Percentiles rank a stretch among this genome's conserved stretches.
Evolutionary conservation across 2,113 vertebrate species (phyloP).

Genomic region (Porphyrio hochstetteri): DNA sequence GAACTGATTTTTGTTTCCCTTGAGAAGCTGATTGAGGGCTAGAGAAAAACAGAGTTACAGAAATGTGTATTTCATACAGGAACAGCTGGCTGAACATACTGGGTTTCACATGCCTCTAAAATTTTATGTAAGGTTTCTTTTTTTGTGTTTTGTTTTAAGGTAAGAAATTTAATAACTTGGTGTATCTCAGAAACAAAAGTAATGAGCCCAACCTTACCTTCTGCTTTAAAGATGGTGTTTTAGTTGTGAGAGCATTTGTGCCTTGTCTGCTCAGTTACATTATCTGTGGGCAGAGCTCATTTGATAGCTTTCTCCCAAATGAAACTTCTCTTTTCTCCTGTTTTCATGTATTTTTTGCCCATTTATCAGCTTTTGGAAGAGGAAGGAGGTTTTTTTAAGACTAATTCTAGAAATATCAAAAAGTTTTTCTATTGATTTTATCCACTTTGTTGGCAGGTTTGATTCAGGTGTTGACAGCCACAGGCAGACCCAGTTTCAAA

Average conservation of each 20-base stretch:
- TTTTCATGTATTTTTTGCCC: neutral
- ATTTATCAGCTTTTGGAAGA: neutral
- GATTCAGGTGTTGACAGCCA: neutral
- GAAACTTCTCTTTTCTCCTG: neutral
- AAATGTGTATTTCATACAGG: neutral
- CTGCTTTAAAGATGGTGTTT: neutral
- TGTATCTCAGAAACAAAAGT: neutral
- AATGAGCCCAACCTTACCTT: neutral
- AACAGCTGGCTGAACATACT: neutral
- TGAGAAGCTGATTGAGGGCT: neutral
- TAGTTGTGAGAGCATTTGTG: neutral
- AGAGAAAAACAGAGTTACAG: neutral
- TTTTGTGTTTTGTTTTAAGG: neutral
- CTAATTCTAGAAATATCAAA: neutral
- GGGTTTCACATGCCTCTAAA: neutral
- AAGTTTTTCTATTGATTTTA: neutral
- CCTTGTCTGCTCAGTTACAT: neutral
- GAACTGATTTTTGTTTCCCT: neutral
- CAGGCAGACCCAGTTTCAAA: neutral
- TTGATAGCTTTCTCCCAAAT: neutral
- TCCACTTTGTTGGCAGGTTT: neutral
- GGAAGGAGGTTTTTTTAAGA: neutral
- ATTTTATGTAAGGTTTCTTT: neutral
- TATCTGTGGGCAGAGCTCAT: neutral
- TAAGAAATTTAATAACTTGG: neutral